These are phyloP conservation scores for Corythaixoides concolor DNA, from an alignment of 2,113 vertebrate species.

Conservation along the genomic window DNA sequence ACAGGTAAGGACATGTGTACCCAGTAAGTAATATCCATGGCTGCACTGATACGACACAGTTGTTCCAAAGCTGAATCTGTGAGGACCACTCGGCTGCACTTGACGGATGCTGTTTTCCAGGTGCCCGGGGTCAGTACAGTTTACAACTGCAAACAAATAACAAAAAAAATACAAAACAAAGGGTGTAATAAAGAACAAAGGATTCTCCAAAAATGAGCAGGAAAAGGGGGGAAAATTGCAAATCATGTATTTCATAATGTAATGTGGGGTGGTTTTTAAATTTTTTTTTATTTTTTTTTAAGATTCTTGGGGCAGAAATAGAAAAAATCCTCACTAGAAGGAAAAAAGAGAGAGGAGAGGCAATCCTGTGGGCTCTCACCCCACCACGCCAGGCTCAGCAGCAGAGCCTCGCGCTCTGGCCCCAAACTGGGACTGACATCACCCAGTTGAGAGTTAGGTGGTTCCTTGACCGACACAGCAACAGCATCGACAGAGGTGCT, in stretches of 20 bases:
- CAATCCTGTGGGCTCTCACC: not conserved
- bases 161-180: not conserved
- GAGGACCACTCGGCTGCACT: slow-evolving; percentile 84
- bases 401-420: not conserved
- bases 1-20: slow-evolving; percentile 90
- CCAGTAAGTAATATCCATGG: slow-evolving; percentile 92
- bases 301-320: not conserved
- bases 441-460: not conserved
- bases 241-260: not conserved
- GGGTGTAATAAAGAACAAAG: not conserved
- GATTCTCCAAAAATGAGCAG: not conserved
- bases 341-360: not conserved
- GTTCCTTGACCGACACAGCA: not conserved
- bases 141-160: slow-evolving; percentile 83
- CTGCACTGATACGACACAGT: slow-evolving; percentile 90
- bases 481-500: not conserved
- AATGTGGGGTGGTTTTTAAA: not conserved
- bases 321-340: not conserved
- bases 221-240: not conserved
- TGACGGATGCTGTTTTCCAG: slow-evolving; percentile 90
- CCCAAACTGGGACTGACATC: fast-evolving
- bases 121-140: slow-evolving; percentile 95
- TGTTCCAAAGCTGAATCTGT: slow-evolving; percentile 93
- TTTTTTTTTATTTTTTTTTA: not conserved
- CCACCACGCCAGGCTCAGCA: not conserved